Base-by-base conservation (phyloP, 1,140 invertebrate genomes). In the Drosophila micromelanica region DNA sequence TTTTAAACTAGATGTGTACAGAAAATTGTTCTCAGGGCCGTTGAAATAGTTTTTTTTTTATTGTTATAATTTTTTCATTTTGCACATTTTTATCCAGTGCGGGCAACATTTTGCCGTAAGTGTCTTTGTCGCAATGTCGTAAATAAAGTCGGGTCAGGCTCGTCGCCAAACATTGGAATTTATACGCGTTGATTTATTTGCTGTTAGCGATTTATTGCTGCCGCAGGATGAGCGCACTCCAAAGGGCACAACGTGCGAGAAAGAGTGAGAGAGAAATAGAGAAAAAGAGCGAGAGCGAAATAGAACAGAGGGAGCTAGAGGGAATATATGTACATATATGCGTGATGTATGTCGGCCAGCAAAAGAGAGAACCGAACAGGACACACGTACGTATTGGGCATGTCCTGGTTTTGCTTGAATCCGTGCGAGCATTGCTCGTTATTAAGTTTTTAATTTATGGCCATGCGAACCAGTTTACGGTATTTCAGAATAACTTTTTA, bases 161-260 rank as follows among this genome's bases (percentile, higher is more conserved):
- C 89, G 73, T 80, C 82, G 87, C 76, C 61, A 84, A 76, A 84
- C 89, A 89, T 89, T 91, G 89, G 89, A 89, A 91, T 91, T 91
- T 91, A 91, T 91, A 80, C 73, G 84, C 87, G 78, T 81, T 91
- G 89, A 91, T 91, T 91, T 91, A 91, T 91, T 91, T 91, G 89
- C 89, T 89, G 84, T 90, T 91, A 87, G 84, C 84, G 80, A 91
- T 91, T 91, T 91, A 91, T 91, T 91, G 85, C 84, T 91, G 80
- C 80, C 84, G 82, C 82, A 86, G 82, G 71, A 73, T 73, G 82
- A 86, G 76, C 78, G 64, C 59, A 71, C 15, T 40, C 37, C 56
- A 37, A 64, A 40, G 38, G n/a, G 15, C 30, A 15, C 23, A 13
- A 15, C 38, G 35, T 49, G 32, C 20, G 62, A 43, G n/a, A 42